These are phyloP conservation scores for Lepus oiostolus DNA, from an alignment of 2,797 vertebrate species.

Conservation along the genomic window DNA sequence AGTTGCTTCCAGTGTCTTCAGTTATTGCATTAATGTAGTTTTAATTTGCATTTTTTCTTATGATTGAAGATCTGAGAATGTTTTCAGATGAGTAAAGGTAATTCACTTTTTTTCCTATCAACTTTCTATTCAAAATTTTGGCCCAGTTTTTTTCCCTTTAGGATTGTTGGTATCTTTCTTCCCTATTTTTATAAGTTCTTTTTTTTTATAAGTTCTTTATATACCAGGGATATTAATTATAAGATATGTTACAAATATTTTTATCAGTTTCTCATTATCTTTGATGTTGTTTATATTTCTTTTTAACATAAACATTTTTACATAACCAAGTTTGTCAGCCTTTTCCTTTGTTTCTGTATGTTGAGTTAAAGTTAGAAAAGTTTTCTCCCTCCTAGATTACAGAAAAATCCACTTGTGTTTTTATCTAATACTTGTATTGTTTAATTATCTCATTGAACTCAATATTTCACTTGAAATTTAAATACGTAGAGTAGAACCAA, in stretches of 20 bases:
- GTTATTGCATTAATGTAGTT: not conserved
- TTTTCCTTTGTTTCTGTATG: not conserved
- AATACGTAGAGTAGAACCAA: not conserved
- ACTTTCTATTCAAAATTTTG: not conserved
- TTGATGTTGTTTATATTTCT: not conserved
- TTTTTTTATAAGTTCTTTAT: not conserved
- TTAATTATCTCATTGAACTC: not conserved
- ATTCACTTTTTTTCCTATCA: not conserved
- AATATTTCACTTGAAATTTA: not conserved
- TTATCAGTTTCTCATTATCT: not conserved
- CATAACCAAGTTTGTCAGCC: too few species aligned
- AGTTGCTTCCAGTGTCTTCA: not conserved
- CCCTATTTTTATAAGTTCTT: not conserved
- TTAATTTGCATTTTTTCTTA: not conserved
- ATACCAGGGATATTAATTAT: not conserved
- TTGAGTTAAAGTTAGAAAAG: not conserved
- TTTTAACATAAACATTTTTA: not conserved
- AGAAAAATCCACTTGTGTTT: not conserved
- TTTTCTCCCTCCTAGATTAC: not conserved
- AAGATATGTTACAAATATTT: not conserved
- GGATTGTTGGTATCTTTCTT: not conserved
- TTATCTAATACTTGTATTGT: not conserved
- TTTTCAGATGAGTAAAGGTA: not conserved
- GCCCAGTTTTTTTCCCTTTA: not conserved
- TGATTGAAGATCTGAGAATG: not conserved